Conservation (phyloP, 2,113 vertebrate species). For the Chamaea fasciata region DNA sequence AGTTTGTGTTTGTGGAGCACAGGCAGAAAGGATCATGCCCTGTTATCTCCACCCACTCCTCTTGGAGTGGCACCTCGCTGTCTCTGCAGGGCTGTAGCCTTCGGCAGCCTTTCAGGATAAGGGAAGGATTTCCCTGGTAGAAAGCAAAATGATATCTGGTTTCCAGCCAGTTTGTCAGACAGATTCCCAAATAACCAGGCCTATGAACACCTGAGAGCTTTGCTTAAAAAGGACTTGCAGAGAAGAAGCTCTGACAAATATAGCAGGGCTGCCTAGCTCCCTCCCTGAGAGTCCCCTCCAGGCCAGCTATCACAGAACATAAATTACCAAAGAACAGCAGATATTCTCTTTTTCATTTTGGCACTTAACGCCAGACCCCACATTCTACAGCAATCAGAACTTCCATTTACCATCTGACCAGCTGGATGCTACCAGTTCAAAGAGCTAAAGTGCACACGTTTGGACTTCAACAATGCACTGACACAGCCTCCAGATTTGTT, state of each 20-base stretch:
- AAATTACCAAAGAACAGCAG: not conserved
- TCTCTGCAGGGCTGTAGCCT: not conserved
- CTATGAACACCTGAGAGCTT: not conserved
- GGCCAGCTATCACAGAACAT: not conserved
- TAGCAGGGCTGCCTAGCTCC: not conserved
- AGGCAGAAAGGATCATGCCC: not conserved
- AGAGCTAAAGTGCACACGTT: not conserved
- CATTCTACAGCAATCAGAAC: not conserved
- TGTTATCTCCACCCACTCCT: not conserved
- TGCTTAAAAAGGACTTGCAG: not conserved
- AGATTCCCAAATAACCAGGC: not conserved
- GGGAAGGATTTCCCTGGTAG: not conserved
- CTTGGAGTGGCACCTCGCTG: not conserved
- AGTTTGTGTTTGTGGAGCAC: not conserved
- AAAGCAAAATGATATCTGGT: not conserved
- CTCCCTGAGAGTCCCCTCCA: not conserved
- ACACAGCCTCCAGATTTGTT: not conserved
- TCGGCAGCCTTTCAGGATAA: not conserved
- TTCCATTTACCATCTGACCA: not conserved
- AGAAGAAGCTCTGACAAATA: not conserved
- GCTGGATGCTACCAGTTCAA: not conserved
- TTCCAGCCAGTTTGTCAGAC: not conserved
- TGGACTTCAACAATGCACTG: not conserved
- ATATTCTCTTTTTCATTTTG: not conserved
- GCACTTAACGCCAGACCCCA: not conserved